phyloP scores from a whole-genome alignment of 2,797 vertebrate genomes.

The Sebastiscus albofasciatus region DNA sequence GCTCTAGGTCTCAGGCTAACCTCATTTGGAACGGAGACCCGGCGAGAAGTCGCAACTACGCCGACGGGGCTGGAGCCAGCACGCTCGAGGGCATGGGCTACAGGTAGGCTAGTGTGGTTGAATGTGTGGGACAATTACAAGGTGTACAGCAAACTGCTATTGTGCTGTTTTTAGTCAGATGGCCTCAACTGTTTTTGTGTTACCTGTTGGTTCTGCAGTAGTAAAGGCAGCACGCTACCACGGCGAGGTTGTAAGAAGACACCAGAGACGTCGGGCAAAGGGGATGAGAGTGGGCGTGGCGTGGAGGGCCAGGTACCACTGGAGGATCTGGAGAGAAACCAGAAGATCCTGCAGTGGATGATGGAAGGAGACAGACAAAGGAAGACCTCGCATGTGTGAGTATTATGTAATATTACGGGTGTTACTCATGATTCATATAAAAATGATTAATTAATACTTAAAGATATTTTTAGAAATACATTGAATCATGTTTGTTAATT shows the following conservation, averaged over 20 bases:
- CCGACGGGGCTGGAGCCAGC: constrained; percentile 82
- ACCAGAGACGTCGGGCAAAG: constrained; percentile 83
- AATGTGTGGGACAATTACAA: too few species aligned
- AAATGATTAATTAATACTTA: not conserved
- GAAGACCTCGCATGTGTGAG: constrained; percentile 89
- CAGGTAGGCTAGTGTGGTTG: constrained; percentile 78
- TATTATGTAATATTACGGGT: not conserved
- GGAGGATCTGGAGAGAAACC: constrained; percentile 92
- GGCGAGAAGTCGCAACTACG: constrained; percentile 87
- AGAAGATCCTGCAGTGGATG: constrained; percentile 98
- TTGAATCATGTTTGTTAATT: not conserved
- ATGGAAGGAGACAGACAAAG: constrained; percentile 95
- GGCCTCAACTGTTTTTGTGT: not conserved
- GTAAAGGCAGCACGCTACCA: constrained; percentile 87
- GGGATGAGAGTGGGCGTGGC: constrained; percentile 74
- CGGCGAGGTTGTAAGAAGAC: constrained; percentile 89
- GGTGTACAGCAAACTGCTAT: too few species aligned
- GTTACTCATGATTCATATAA: not conserved
- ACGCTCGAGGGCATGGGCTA: constrained; percentile 86
- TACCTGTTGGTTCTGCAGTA: constrained; percentile 75
- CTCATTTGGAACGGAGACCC: constrained; percentile 86
- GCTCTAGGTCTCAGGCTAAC: constrained; percentile 68
- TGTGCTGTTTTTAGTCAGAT: not conserved
- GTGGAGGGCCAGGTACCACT: constrained; percentile 85
- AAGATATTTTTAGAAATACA: not conserved